phyloP scores from a whole-genome alignment of 2,797 vertebrate species.

The Phoeniculus purpureus region DNA sequence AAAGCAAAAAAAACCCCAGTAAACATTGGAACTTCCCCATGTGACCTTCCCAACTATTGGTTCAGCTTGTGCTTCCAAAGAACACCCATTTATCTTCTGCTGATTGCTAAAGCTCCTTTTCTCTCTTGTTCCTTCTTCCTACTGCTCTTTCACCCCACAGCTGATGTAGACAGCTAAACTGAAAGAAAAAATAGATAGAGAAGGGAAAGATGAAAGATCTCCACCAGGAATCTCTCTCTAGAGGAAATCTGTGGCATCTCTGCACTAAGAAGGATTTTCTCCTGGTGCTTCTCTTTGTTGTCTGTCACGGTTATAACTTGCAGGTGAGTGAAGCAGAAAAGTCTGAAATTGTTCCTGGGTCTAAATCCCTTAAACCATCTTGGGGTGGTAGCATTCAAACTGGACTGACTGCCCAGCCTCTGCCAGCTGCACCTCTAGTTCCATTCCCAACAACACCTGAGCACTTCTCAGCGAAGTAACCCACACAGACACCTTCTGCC shows the following conservation, averaged over 20 bases:
- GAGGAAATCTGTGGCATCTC: not conserved
- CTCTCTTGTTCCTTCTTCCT: not conserved
- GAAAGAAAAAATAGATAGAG: not conserved
- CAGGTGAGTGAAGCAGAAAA: not conserved
- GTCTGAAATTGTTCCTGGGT: not conserved
- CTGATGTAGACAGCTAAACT: not conserved
- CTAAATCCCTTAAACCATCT: not conserved
- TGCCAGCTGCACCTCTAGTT: not conserved
- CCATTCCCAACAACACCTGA: not conserved
- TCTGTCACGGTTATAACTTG: not conserved
- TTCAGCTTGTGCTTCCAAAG: not conserved
- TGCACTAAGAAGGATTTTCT: not conserved
- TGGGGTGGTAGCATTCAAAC: not conserved
- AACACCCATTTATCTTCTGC: not conserved
- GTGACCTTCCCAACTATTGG: not conserved
- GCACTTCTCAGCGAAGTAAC: not conserved
- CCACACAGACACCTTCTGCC: not conserved
- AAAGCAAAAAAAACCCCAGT: not conserved
- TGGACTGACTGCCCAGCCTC: not conserved
- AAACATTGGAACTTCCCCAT: not conserved
- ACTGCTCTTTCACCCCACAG: not conserved
- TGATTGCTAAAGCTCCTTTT: not conserved
- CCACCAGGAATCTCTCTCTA: not conserved
- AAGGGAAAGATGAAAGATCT: not conserved
- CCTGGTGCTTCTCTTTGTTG: not conserved